phyloP scores from a whole-genome alignment of 2,113 vertebrate genomes.

The Glaucidium brasilianum region DNA sequence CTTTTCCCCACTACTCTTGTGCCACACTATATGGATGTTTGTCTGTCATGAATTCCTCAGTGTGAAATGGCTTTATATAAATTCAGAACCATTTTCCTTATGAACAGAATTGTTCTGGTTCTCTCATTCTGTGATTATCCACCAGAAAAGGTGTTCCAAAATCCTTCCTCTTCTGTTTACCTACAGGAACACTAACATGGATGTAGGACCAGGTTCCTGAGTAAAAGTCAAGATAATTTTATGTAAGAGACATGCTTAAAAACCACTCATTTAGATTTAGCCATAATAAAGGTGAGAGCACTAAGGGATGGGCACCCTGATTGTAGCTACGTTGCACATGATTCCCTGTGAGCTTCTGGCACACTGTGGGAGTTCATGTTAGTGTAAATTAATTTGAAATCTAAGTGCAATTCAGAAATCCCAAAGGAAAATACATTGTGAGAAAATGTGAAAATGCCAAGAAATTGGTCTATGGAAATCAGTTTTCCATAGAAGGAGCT shows the following conservation, averaged over 20 bases:
- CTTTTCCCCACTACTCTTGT: background rate
- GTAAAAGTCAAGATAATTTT: background rate
- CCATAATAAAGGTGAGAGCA: background rate
- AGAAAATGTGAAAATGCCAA: background rate
- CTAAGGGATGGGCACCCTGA: background rate
- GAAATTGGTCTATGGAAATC: background rate
- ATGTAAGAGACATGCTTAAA: background rate
- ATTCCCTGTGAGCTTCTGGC: background rate
- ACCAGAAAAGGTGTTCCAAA: background rate
- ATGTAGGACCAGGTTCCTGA: background rate
- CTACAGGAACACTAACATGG: fast-evolving
- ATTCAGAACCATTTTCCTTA: background rate
- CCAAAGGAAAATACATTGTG: background rate
- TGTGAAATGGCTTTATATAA: background rate
- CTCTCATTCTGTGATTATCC: background rate
- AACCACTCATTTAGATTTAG: background rate
- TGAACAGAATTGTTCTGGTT: background rate
- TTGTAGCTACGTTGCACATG: fast-evolving
- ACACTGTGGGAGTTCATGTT: background rate
- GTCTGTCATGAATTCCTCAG: background rate
- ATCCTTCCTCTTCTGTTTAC: background rate
- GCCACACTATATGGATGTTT: background rate
- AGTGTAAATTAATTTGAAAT: background rate
- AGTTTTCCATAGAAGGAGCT: background rate
- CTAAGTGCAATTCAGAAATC: background rate